phyloP scores from a whole-genome alignment of 2,797 vertebrate genomes.

The Epinephelus awoara region DNA sequence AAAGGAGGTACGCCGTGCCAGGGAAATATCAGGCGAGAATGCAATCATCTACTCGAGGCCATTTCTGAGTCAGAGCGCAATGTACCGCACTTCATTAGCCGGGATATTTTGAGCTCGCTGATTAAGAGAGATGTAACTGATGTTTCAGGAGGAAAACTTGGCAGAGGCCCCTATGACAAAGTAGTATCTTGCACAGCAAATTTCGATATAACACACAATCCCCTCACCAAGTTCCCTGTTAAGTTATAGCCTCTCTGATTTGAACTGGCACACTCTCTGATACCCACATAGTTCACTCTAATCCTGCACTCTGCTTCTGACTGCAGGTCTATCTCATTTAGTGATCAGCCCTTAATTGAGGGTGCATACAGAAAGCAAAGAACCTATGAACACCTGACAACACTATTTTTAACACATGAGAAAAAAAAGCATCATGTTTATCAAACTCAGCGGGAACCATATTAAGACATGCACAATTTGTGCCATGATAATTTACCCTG shows the following conservation, averaged over 20 bases:
- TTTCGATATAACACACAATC: conserved; percentile 49
- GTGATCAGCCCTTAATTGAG: conserved; percentile 48
- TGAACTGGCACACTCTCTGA: conserved; percentile 45
- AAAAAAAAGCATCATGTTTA: conserved; percentile 33
- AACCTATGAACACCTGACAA: conserved; percentile 11
- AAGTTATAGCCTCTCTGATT: conserved; percentile 61
- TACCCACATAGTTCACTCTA: conserved; percentile 39
- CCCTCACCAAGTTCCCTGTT: conserved; percentile 47
- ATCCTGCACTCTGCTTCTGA: conserved; percentile 42
- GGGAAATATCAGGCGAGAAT: conserved; percentile 60
- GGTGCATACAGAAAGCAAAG: conserved; percentile 33
- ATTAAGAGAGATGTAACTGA: conserved; percentile 70
- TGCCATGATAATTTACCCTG: conserved; percentile 38
- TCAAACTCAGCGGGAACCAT: conserved; percentile 44
- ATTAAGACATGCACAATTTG: conserved; percentile 44
- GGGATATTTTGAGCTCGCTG: conserved; percentile 69
- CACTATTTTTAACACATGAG: conserved; percentile 21
- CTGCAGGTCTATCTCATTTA: conserved; percentile 37
- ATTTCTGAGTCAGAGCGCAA: conserved; percentile 67
- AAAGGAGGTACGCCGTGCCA: conserved; percentile 35
- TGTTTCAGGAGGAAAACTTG: conserved; percentile 64
- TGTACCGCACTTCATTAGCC: conserved; percentile 74
- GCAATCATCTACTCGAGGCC: conserved; percentile 67
- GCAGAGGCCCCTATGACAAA: conserved; percentile 55
- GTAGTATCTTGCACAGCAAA: conserved; percentile 56